A percentile compares a stretch with the other conserved stretches of the same genome.
Conservation (phyloP, 2,888 invertebrate genomes). For the Nycteola revayana region DNA sequence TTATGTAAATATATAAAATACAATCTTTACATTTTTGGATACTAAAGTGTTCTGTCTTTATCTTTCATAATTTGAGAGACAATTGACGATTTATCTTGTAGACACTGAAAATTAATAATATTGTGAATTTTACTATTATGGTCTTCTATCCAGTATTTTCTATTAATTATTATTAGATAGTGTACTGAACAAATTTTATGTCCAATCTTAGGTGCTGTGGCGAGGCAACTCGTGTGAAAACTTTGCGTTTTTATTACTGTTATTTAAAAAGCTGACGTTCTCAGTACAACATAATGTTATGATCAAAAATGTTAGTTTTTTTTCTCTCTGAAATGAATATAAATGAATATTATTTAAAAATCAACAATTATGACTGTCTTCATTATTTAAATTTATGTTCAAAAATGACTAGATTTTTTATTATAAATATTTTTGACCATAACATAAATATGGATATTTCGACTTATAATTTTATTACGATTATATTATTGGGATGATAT, state of each 20-base stretch:
- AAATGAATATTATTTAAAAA: too few species aligned
- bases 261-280: slow-evolving; percentile 4
- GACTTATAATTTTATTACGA: slow-evolving; percentile 24
- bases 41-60: slow-evolving; percentile 1
- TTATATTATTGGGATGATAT: slow-evolving; percentile 27
- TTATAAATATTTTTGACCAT: slow-evolving; percentile 21
- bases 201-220: slow-evolving; percentile 53
- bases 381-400: too few species aligned
- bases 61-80: slow-evolving; percentile 8
- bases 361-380: too few species aligned
- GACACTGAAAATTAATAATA: slow-evolving; percentile 7
- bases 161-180: slow-evolving; percentile 33
- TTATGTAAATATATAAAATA: slow-evolving; percentile 2
- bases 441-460: slow-evolving; percentile 11
- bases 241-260: slow-evolving; percentile 16
- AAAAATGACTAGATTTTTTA: too few species aligned
- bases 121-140: slow-evolving; percentile 6
- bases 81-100: slow-evolving; percentile 2
- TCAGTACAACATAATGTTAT: slow-evolving; percentile 12
- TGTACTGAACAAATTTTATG: slow-evolving; percentile 52
- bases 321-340: too few species aligned
- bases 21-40: slow-evolving; percentile 6
- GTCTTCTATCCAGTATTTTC: slow-evolving; percentile 28
- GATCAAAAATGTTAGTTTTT: slow-evolving; percentile 20
- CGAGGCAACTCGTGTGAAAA: slow-evolving; percentile 19